Evolutionary conservation across 1,140 invertebrate species (phyloP).

Genomic region (Conopomorpha cramerella): DNA sequence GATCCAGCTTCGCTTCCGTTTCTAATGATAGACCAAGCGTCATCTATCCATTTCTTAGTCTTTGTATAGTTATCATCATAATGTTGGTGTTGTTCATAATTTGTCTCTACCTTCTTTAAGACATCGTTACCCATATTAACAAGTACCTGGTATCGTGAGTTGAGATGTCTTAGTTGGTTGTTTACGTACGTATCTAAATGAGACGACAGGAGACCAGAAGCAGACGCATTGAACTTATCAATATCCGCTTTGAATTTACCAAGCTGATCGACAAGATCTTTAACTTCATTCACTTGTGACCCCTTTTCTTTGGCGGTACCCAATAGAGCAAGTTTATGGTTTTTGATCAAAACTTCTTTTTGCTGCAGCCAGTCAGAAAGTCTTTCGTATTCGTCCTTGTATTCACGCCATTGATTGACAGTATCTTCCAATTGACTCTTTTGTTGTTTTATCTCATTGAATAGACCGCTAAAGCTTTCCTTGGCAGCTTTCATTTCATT

Average conservation of each 20-base stretch:
- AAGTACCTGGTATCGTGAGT: conserved; percentile 88
- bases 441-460: conserved; percentile 84
- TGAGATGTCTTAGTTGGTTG: conserved; percentile 88
- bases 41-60: conserved; percentile 86
- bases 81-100: conserved; percentile 84
- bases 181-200: conserved; percentile 89
- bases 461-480: conserved; percentile 83
- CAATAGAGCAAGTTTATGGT: conserved; percentile 83
- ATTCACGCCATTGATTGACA: conserved; percentile 84
- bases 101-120: conserved; percentile 89
- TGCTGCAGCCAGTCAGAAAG: conserved; percentile 93
- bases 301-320: conserved; percentile 84
- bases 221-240: conserved; percentile 80
- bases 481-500: conserved; percentile 84
- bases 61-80: conserved; percentile 81
- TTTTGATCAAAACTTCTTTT: conserved; percentile 89
- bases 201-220: conserved; percentile 76
- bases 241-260: conserved; percentile 83
- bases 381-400: conserved; percentile 90
- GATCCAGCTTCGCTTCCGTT: conserved; percentile 77
- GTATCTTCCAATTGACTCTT: conserved; percentile 83
- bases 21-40: conserved; percentile 82
- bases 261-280: conserved; percentile 76
- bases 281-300: conserved; percentile 80
- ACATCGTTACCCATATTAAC: conserved; percentile 92